Conservation (phyloP, 2,113 vertebrate species). For the Lonchura striata region DNA sequence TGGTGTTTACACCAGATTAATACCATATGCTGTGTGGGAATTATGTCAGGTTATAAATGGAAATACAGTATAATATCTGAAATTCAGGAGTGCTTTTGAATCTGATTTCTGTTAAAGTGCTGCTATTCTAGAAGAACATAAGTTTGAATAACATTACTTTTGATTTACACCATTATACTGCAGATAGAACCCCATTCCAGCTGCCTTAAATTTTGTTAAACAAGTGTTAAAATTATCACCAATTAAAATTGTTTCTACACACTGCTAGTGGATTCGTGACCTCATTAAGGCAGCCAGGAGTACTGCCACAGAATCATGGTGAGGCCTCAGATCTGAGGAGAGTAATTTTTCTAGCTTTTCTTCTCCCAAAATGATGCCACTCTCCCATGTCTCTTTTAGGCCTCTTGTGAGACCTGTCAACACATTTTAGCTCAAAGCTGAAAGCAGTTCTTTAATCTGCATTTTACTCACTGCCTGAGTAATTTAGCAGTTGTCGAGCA, state of each 20-base stretch:
- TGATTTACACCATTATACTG: not conserved
- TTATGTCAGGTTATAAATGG: slow-evolving; percentile 67
- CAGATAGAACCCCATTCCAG: not conserved
- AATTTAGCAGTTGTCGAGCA: slow-evolving; percentile 30
- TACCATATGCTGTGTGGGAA: slow-evolving; percentile 70
- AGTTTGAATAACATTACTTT: slow-evolving; percentile 11
- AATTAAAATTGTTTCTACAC: slow-evolving; percentile 2
- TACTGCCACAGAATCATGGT: not conserved
- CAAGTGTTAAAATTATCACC: slow-evolving; percentile 1
- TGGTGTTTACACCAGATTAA: slow-evolving; percentile 68
- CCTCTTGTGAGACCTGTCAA: slow-evolving; percentile 47
- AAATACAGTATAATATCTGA: slow-evolving; percentile 56
- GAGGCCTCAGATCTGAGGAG: not conserved
- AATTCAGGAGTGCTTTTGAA: slow-evolving; percentile 1
- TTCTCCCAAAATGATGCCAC: not conserved
- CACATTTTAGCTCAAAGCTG: slow-evolving; percentile 33
- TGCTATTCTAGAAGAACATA: slow-evolving; percentile 28
- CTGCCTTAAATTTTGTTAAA: not conserved
- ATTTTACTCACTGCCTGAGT: slow-evolving; percentile 25
- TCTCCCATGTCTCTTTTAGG: not conserved
- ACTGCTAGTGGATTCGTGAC: not conserved
- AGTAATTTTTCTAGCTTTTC: not conserved
- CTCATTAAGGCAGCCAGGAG: not conserved
- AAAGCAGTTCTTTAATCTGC: slow-evolving; percentile 18
- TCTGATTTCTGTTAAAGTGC: slow-evolving; percentile 23